A percentile compares a stretch with the other conserved stretches of the same genome.
Evolutionary conservation across 2,113 vertebrate genomes (phyloP).

Genomic region (Actenoides lindsayi): DNA sequence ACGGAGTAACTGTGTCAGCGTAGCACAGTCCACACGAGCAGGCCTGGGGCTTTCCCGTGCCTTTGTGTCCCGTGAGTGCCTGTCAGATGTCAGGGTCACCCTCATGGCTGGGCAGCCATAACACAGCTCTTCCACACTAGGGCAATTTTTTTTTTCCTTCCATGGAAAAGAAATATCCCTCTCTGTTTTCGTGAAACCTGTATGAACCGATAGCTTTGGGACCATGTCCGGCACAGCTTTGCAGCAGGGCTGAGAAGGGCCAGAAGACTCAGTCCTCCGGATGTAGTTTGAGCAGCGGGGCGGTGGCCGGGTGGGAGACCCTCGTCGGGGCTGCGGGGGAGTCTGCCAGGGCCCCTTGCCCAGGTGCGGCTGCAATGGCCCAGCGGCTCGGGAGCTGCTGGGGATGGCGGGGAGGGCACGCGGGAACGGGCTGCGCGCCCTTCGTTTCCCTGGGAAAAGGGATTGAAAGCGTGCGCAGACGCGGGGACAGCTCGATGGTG

Average conservation of each 20-base stretch:
- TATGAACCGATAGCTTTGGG: neutral
- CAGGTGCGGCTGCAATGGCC: accelerated
- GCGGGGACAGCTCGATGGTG: neutral
- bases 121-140: neutral
- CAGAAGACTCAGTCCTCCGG: neutral
- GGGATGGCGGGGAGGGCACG: too few relatives aligned
- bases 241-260: neutral
- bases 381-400: neutral
- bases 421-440: too few relatives aligned
- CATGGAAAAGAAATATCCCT: neutral
- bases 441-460: neutral
- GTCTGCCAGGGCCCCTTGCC: neutral
- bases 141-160: neutral
- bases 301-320: neutral
- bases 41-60: neutral
- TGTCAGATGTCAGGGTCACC: neutral
- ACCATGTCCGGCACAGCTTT: neutral
- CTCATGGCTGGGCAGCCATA: neutral
- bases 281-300: neutral
- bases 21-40: neutral
- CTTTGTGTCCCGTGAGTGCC: neutral
- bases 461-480: neutral
- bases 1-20: neutral
- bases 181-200: neutral
- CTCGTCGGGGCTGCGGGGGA: neutral